Evolutionary conservation across 2,888 invertebrate genomes (phyloP).

Genomic region (Ectemnius cavifrons): DNA sequence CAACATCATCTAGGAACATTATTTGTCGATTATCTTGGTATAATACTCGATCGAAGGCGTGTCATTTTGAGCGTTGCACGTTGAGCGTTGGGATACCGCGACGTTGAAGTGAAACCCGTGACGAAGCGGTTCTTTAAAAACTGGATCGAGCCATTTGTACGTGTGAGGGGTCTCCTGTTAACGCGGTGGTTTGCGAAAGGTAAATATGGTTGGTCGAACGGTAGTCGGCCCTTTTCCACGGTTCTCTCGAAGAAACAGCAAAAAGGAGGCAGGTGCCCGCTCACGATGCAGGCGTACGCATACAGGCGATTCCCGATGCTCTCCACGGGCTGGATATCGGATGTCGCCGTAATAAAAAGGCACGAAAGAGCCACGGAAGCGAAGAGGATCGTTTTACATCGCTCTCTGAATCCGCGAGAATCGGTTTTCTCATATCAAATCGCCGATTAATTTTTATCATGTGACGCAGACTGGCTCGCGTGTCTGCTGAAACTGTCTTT

Average conservation of each 20-base stretch:
- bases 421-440: slow-evolving; percentile 35
- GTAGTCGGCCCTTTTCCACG: slow-evolving; percentile 13
- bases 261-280: slow-evolving; percentile 25
- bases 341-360: slow-evolving; percentile 29
- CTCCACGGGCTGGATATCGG: slow-evolving; percentile 32
- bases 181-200: slow-evolving; percentile 9
- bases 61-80: no score
- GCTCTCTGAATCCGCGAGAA: slow-evolving; percentile 35
- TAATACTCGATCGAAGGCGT: no score
- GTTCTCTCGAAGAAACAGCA: not conserved
- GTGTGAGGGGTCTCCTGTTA: not conserved
- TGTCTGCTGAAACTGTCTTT: slow-evolving; percentile 8
- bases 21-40: no score
- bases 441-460: slow-evolving; percentile 28
- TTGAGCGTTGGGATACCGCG: no score
- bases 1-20: no score
- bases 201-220: slow-evolving; percentile 9
- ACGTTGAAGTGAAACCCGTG: not conserved
- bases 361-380: slow-evolving; percentile 37
- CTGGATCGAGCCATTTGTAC: slow-evolving; percentile 23
- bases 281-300: slow-evolving; percentile 3
- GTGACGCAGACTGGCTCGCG: not conserved
- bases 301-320: not conserved
- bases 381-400: slow-evolving; percentile 42
- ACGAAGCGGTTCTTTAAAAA: slow-evolving; percentile 21